These are phyloP conservation scores for Drosophila busckii DNA, from an alignment of 1,140 invertebrate species.

Conservation along the genomic window DNA sequence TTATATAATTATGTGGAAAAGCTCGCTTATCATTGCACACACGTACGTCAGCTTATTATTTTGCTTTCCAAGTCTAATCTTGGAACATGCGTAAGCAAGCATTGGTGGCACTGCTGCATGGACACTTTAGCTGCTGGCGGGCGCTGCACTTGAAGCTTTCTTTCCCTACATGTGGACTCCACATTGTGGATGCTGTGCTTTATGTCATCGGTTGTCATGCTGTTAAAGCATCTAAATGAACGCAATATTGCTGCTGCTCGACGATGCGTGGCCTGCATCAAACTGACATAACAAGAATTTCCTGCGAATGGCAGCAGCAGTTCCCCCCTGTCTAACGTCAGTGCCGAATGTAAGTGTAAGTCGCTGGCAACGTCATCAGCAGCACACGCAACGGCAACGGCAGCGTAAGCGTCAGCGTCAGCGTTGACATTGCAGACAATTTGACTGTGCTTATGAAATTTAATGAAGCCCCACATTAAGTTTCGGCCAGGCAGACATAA, in stretches of 20 bases:
- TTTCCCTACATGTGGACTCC: no score
- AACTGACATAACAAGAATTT: constrained; percentile 12
- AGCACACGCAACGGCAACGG: neutral
- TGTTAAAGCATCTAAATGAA: constrained; percentile 40
- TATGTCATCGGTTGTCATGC: constrained; percentile 5
- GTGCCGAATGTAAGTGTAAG: no score
- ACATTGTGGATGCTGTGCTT: no score
- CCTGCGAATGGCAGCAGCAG: constrained; percentile 16
- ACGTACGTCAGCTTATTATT: no score
- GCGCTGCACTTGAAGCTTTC: constrained; percentile 22
- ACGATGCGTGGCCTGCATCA: constrained; percentile 1
- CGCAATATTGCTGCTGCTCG: neutral
- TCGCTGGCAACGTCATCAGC: neutral
- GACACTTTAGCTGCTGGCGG: constrained; percentile 36
- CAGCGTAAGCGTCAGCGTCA: constrained; percentile 6
- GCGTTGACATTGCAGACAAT: constrained; percentile 47
- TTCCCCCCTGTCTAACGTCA: neutral
- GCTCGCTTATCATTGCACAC: no score
- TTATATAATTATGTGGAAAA: no score
- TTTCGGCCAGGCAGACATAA: constrained; percentile 16
- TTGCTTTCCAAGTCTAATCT: no score
- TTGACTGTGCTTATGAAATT: constrained; percentile 35
- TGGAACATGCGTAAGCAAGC: no score
- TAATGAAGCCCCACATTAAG: constrained; percentile 2
- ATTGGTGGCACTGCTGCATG: constrained; percentile 18